These are phyloP conservation scores for Conchocele bisecta DNA, from an alignment of 2,888 invertebrate species.

Conservation along the genomic window DNA sequence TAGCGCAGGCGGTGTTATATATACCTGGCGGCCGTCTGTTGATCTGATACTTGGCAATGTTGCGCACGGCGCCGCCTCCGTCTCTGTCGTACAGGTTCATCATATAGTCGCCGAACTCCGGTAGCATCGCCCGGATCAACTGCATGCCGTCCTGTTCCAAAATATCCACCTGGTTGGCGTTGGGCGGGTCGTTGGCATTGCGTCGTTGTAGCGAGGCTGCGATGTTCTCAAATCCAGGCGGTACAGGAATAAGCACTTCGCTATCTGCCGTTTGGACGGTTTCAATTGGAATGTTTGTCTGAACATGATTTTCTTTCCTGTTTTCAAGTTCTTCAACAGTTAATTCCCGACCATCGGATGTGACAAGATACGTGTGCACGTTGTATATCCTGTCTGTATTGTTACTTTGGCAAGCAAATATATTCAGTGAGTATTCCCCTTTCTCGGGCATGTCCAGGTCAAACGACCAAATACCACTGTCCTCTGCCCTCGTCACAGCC, in stretches of 20 bases:
- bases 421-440: slow-evolving; percentile 79
- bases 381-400: slow-evolving; percentile 68
- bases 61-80: slow-evolving; percentile 60
- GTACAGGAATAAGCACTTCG: slow-evolving; percentile 72
- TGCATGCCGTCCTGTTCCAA: slow-evolving; percentile 69
- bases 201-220: slow-evolving; percentile 73
- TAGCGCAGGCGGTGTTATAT: too few relatives aligned
- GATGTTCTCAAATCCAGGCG: slow-evolving; percentile 68
- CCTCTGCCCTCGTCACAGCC: slow-evolving; percentile 60
- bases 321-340: slow-evolving; percentile 45
- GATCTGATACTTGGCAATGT: slow-evolving; percentile 76
- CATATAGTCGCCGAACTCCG: slow-evolving; percentile 78
- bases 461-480: slow-evolving; percentile 72
- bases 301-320: slow-evolving; percentile 54
- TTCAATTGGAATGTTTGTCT: slow-evolving; percentile 64
- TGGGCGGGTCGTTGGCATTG: slow-evolving; percentile 73
- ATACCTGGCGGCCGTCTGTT: slow-evolving; percentile 70
- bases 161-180: slow-evolving; percentile 65
- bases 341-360: slow-evolving; percentile 69
- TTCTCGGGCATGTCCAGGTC: slow-evolving; percentile 74
- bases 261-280: slow-evolving; percentile 76
- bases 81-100: slow-evolving; percentile 73
- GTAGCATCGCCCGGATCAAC: slow-evolving; percentile 68
- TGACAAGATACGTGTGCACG: slow-evolving; percentile 73
- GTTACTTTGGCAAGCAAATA: slow-evolving; percentile 74